Evolutionary conservation across 1,140 invertebrate species (phyloP).

Genomic region (Grapholita molesta): DNA sequence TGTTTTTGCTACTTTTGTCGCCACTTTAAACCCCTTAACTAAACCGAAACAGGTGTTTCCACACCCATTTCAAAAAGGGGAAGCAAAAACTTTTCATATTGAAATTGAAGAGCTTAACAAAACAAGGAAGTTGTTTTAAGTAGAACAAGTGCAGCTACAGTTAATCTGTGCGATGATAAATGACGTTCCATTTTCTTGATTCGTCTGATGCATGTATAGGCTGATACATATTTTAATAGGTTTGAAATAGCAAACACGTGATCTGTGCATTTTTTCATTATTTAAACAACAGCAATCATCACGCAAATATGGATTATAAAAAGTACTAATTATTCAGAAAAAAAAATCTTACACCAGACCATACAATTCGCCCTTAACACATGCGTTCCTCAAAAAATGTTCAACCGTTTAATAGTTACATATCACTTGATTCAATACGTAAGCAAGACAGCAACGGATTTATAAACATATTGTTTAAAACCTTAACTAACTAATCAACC

Average conservation of each 20-base stretch:
- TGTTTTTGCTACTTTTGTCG: not conserved
- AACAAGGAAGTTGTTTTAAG: conserved; percentile 45
- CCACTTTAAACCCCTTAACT: not conserved
- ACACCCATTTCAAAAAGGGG: not conserved
- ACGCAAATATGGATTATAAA: no score
- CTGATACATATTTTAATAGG: conserved; percentile 21
- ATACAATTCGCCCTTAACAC: no score
- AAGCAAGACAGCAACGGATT: no score
- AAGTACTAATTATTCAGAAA: no score
- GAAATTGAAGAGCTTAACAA: conserved; percentile 19
- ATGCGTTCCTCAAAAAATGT: no score
- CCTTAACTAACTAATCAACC: no score
- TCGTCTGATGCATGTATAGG: conserved; percentile 49
- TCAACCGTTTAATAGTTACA: no score
- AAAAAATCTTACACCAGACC: no score
- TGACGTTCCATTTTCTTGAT: conserved; percentile 61
- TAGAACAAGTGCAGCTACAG: conserved; percentile 68
- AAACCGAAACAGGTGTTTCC: conserved; percentile 11
- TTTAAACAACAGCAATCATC: no score
- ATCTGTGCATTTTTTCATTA: no score
- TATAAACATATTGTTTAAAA: no score
- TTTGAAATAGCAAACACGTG: not conserved
- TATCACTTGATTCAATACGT: no score
- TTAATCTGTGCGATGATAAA: conserved; percentile 70
- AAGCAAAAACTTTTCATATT: not conserved